A percentile compares a stretch with the other conserved stretches of the same genome.
phyloP scores from a whole-genome alignment of 2,888 invertebrate genomes.

The Drosophila diplacantha region DNA sequence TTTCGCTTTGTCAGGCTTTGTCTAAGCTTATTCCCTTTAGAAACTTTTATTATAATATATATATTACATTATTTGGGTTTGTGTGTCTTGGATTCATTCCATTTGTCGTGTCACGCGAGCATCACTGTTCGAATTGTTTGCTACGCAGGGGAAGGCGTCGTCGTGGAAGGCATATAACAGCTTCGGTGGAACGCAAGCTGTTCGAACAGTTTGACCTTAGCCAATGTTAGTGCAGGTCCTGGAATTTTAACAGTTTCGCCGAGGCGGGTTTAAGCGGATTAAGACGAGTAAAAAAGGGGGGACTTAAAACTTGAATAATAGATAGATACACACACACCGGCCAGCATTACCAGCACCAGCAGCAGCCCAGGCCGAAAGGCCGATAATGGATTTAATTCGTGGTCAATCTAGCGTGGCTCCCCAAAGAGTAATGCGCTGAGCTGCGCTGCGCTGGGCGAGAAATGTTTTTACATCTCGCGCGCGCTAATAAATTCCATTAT shows the following conservation, averaged over 20 bases:
- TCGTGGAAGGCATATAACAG: slow-evolving; percentile 8
- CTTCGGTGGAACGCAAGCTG: slow-evolving; percentile 5
- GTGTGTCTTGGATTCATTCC: background rate
- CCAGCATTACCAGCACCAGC: background rate
- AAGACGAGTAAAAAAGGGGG: slow-evolving; percentile 10
- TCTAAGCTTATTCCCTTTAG: background rate
- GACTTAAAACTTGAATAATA: slow-evolving; percentile 25
- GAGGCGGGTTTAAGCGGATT: slow-evolving; percentile 32
- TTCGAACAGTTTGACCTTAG: slow-evolving; percentile 34
- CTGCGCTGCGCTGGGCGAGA: slow-evolving; percentile 16
- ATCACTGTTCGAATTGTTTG: background rate
- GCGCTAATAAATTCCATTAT: slow-evolving; percentile 32
- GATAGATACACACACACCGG: slow-evolving; percentile 25
- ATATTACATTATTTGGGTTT: background rate
- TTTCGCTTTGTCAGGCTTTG: background rate
- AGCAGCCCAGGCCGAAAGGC: slow-evolving; percentile 7
- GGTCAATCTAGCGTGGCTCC: slow-evolving; percentile 32
- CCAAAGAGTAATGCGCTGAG: slow-evolving; percentile 10
- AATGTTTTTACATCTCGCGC: slow-evolving; percentile 30
- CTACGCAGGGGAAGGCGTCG: slow-evolving; percentile 1
- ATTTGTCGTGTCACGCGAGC: slow-evolving; percentile 1
- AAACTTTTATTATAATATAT: background rate
- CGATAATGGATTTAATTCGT: slow-evolving; percentile 34
- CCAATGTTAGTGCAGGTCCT: slow-evolving; percentile 34
- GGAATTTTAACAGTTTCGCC: slow-evolving; percentile 36